Base-by-base conservation (phyloP, 2,888 invertebrate genomes). In the Invenusta paracnida region DNA sequence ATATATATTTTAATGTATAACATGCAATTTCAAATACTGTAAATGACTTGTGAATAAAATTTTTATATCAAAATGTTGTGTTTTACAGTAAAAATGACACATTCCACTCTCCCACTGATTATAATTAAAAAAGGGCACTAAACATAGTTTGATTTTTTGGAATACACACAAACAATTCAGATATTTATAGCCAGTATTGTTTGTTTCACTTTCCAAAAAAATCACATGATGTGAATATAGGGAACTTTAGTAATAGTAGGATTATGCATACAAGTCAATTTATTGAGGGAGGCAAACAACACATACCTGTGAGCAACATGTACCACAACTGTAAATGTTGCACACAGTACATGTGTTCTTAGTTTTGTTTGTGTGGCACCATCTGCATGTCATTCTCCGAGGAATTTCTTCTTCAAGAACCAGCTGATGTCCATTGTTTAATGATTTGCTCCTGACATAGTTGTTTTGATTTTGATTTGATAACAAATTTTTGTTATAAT, bases 311-410 rank as follows among this genome's bases (percentile, higher is more conserved):
- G 29, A 29, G 82, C 82, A 25, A 23, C 82, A 27, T 82, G 82
- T 82, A 5, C 82, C 82, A 82, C 82, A 82, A 30, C 82, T 29
- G 82, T 82, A 82, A 30, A 82, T 30, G 29, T 82, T 82, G 82
- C 82, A 13, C 11, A 82, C 82, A 82, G 27, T 30, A 30, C 30
- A 82, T 82, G 5, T 82, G 5, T 27, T 27, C 31, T 82, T 82
- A 17, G 82, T 82, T 82, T 82, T 82, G 82, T 82, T 82, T 30
- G 82, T 29, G 5, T 48, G 48, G 48, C 48, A 48, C 48, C 48
- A 17, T 48, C 48, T n/a, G 48, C 48, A 48, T 48, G 48, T 48
- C 48, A 17, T 48, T 48, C 48, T 48, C n/a, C 17, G 5, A 17
- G 17, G 48, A 17, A 48, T 2, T 82, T 82, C 30, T 29, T 27